A percentile compares a stretch with the other conserved stretches of the same genome.
Conservation (phyloP, 2,888 invertebrate species). For the Drosophila falleni region DNA sequence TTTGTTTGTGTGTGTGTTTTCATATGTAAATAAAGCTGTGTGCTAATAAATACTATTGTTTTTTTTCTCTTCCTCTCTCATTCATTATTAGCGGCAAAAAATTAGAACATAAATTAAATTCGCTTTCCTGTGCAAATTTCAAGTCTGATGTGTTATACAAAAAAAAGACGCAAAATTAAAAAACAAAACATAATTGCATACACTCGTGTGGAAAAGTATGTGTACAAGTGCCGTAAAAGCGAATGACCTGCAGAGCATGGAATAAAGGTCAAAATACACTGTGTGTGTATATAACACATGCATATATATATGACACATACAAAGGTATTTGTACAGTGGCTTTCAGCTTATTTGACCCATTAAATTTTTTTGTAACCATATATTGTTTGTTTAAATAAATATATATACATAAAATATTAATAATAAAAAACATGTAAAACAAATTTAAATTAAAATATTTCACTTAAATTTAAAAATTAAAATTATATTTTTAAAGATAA, state of each 20-base stretch:
- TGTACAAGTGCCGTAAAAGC: constrained; percentile 32
- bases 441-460: too few species aligned
- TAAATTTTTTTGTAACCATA: too few species aligned
- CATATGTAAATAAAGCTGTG: constrained; percentile 61
- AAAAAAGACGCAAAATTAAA: constrained; percentile 6
- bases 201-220: constrained; percentile 4
- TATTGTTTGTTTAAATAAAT: too few species aligned
- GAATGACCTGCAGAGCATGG: constrained; percentile 59
- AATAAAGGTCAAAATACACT: constrained; percentile 53
- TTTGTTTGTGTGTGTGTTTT: constrained; percentile 27
- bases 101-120: constrained; percentile 57
- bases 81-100: constrained; percentile 41
- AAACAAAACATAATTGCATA: constrained; percentile 37
- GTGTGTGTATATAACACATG: constrained; percentile 10
- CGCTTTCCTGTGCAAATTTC: constrained; percentile 40
- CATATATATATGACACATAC: background rate
- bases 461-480: too few species aligned
- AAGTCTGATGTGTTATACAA: constrained; percentile 28
- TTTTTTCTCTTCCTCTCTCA: constrained; percentile 35
- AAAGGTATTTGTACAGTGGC: too few species aligned
- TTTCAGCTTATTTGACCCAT: too few species aligned
- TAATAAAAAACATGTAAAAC: too few species aligned
- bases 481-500: too few species aligned
- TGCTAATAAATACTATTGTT: constrained; percentile 57
- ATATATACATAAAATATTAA: too few species aligned